These are phyloP conservation scores for Typhlichthys eigenmanni DNA, from an alignment of 2,797 vertebrate species.

Conservation along the genomic window DNA sequence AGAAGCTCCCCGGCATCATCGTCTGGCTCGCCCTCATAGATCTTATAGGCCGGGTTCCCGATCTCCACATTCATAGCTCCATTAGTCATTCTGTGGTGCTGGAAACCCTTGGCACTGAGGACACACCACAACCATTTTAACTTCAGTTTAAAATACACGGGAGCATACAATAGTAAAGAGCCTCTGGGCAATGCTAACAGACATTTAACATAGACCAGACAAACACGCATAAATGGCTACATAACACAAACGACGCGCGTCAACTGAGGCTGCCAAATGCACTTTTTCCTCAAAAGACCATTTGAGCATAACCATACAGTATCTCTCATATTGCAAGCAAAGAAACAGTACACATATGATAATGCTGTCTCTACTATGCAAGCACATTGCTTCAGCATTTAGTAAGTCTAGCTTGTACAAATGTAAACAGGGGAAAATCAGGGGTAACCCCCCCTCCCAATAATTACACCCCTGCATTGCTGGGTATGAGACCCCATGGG, in stretches of 20 bases:
- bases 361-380: conserved; percentile 60
- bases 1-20: conserved; percentile 91
- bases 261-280: conserved; percentile 56
- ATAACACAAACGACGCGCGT: conserved; percentile 49
- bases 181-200: conserved; percentile 13
- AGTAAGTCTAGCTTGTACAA: conserved; percentile 38
- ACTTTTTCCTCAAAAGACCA: conserved; percentile 56
- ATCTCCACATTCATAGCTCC: conserved; percentile 96
- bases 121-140: conserved; percentile 16
- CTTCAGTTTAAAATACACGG: conserved; percentile 9
- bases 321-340: conserved; percentile 49
- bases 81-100: conserved; percentile 93
- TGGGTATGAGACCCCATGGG: conserved; percentile 37
- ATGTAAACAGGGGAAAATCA: conserved; percentile 48
- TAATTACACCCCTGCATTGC: conserved; percentile 46
- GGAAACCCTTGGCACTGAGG: conserved; percentile 91
- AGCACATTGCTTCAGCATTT: conserved; percentile 30
- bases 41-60: conserved; percentile 93
- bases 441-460: conserved; percentile 9
- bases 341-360: conserved; percentile 63
- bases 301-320: conserved; percentile 58
- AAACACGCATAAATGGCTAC: conserved; percentile 23
- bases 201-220: conserved; percentile 32
- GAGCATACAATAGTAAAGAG: conserved; percentile 29
- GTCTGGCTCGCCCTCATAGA: conserved; percentile 91